These are phyloP conservation scores for Galerucella nymphaeae DNA, from an alignment of 2,888 invertebrate genomes.

Conservation along the genomic window DNA sequence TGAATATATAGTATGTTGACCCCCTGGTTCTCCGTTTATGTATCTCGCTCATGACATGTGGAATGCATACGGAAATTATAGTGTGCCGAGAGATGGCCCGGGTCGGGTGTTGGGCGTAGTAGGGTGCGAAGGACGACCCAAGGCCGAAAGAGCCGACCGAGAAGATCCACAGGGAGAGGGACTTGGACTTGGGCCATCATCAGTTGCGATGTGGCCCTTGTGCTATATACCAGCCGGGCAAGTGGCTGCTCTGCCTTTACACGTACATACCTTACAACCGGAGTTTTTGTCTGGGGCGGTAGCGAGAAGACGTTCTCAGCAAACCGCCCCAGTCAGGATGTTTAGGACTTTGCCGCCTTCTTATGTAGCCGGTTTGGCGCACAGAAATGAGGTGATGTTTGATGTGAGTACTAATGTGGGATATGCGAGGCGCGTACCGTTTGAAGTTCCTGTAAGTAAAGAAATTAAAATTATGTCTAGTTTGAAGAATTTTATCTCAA, in stretches of 20 bases:
- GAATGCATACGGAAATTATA: conserved; percentile 64
- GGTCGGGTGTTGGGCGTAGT: conserved; percentile 45
- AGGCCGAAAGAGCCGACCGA: conserved; percentile 34
- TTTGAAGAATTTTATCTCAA: too few relatives aligned
- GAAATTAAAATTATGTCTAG: too few relatives aligned
- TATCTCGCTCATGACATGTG: conserved; percentile 58
- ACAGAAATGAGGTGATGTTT: conserved; percentile 18
- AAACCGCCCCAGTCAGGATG: conserved; percentile 32
- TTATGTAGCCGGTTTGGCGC: conserved; percentile 46
- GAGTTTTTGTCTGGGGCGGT: conserved; percentile 33
- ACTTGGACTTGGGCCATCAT: conserved; percentile 31
- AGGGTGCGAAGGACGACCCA: conserved; percentile 62
- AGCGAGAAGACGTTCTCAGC: conserved; percentile 41
- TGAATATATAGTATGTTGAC: neutral
- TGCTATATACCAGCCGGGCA: conserved; percentile 59
- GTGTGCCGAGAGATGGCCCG: conserved; percentile 42
- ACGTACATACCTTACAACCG: conserved; percentile 59
- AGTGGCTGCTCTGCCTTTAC: conserved; percentile 46
- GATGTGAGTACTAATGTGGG: conserved; percentile 15
- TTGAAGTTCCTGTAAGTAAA: conserved; percentile 28
- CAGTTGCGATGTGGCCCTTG: conserved; percentile 63
- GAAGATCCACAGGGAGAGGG: conserved; percentile 30
- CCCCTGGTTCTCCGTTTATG: neutral
- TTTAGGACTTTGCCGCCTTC: conserved; percentile 60
- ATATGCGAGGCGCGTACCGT: neutral